These are phyloP conservation scores for Palythoa grandis DNA, from an alignment of 92 coral and sea anemone species.

Conservation along the genomic window DNA sequence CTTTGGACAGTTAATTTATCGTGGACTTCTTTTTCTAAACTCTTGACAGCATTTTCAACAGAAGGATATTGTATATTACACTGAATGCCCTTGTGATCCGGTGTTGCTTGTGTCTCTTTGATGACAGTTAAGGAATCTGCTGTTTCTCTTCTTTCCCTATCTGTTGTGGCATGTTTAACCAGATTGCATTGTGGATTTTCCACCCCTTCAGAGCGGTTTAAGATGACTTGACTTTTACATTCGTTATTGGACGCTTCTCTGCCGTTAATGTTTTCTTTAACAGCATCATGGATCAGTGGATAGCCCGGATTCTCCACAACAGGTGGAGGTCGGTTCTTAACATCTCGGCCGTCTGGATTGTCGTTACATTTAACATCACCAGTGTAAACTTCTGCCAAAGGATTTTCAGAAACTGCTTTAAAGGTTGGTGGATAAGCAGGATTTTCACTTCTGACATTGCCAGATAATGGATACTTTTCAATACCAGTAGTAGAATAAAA, in stretches of 20 bases:
- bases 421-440: not conserved
- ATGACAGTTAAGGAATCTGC: too few species aligned
- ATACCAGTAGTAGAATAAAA: not conserved
- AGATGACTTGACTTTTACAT: too few species aligned
- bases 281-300: conserved; percentile 34
- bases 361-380: not conserved
- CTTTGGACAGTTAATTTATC: not conserved
- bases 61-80: conserved; percentile 17
- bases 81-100: not conserved
- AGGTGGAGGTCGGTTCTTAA: not conserved
- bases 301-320: not conserved
- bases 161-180: too few species aligned
- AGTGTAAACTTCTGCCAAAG: not conserved
- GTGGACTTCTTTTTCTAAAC: not conserved
- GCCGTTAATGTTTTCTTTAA: not conserved
- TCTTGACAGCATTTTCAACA: conserved; percentile 20
- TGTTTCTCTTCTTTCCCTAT: too few species aligned
- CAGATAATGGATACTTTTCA: not conserved
- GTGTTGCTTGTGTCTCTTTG: not conserved
- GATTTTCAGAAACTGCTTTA: not conserved
- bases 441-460: not conserved
- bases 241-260: too few species aligned
- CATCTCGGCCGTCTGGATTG: too few species aligned
- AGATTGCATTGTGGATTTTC: too few species aligned
- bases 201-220: too few species aligned